phyloP scores from a whole-genome alignment of 2,797 vertebrate species.

The Fratercula arctica region DNA sequence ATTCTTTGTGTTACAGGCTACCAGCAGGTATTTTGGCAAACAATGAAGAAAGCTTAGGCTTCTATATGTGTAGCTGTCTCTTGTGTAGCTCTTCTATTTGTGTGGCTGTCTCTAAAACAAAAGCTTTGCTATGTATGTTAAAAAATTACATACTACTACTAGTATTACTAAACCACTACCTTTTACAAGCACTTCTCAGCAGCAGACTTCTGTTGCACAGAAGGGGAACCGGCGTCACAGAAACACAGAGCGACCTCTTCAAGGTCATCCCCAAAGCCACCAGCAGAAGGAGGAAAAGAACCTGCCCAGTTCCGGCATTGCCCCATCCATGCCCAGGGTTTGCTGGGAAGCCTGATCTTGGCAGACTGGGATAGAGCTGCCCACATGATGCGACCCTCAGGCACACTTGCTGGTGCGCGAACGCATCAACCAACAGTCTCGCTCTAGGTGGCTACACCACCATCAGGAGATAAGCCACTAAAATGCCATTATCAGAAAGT shows the following conservation, averaged over 20 bases:
- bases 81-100: background rate
- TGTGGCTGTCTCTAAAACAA: background rate
- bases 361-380: background rate
- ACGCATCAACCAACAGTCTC: background rate
- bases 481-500: background rate
- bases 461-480: background rate
- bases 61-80: background rate
- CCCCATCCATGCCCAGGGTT: background rate
- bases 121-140: background rate
- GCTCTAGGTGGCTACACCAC: background rate
- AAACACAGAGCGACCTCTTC: background rate
- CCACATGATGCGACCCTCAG: accelerated
- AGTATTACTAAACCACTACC: background rate
- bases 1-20: background rate
- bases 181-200: background rate
- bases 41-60: background rate
- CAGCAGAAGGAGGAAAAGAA: background rate
- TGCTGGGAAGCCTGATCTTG: background rate
- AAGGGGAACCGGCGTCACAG: background rate
- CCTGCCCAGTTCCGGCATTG: background rate
- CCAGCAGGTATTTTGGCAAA: background rate
- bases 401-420: background rate
- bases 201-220: background rate
- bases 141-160: background rate
- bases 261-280: background rate